Evolutionary conservation across 2,888 invertebrate species (phyloP), one percentile per base, ranked within the genome.

Genomic region (Synergus gifuensis): DNA sequence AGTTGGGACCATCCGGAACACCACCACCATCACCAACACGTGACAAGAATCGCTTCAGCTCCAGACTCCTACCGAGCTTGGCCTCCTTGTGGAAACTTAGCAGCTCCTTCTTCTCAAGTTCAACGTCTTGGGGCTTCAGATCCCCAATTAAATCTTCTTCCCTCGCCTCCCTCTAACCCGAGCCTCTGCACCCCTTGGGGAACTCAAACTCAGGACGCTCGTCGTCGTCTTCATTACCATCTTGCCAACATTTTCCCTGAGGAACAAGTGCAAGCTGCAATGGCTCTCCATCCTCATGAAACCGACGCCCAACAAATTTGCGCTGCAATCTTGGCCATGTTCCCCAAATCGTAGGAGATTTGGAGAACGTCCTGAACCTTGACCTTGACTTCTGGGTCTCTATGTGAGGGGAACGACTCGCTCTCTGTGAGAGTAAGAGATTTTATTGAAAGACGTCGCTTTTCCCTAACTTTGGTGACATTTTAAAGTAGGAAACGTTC

Each of bases 201-300:
- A 66, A 85, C 86, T 8, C 88, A 89, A 76, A 83, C 91, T 8
- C 94, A 94, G 79, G 97, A 97, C 87, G 95, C 96, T 28, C 94
- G 98, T 0, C 94, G 96, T 44, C 95, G 95, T 85, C 93, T 98
- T 89, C 97, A 97, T 91, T 98, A 96, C 92, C 98, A 98, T 92
- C 93, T 99, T 83, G 95, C 97, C n/a, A 96, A 96, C 78, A 95
- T 98, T 80, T 99, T 99, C 92, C 98, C 98, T 0, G 97, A 97
- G 89, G 96, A 96, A 84, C 96, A 97, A 89, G 98, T 98, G n/a
- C 94, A 95, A 77, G 95, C 96, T 77, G 98, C 97, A 0, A 97
- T 99, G 97, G 95, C 96, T 83, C 93, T 96, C 84, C 96, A 97
- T 93, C 98, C 98, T 0, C 96, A 97, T 76, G 98, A 98, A 91